Evolutionary conservation across 2,113 vertebrate species (phyloP).

Genomic region (Cebidichthys violaceus): DNA sequence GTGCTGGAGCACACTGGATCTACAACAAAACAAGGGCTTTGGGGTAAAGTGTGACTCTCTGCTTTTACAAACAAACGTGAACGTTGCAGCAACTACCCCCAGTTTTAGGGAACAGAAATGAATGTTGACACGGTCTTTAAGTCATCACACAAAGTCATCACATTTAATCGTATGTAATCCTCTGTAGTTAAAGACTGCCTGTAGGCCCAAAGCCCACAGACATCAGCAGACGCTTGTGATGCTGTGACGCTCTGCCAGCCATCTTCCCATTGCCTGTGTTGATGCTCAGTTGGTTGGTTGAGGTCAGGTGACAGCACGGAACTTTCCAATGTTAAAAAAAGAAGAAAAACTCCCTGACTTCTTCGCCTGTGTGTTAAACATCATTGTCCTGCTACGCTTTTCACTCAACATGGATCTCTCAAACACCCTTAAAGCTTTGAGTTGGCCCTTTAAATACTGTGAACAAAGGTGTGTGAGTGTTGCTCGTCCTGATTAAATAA

Average conservation of each 20-base stretch:
- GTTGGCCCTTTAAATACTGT: not conserved
- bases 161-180: not conserved
- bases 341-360: not conserved
- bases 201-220: not conserved
- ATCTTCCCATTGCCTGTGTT: not conserved
- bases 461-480: not conserved
- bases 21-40: conserved; percentile 10
- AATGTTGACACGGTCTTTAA: not conserved
- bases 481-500: conserved; percentile 22
- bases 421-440: not conserved
- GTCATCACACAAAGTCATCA: not conserved
- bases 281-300: conserved; percentile 5
- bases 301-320: conserved; percentile 1
- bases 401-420: not conserved
- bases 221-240: not conserved
- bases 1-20: not conserved
- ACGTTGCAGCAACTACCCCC: not conserved
- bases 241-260: conserved; percentile 1
- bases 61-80: conserved; percentile 9
- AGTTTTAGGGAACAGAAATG: conserved; percentile 24
- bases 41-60: conserved; percentile 27
- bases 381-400: not conserved
- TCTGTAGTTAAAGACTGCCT: conserved; percentile 1
- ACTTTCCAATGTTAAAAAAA: conserved; percentile 18
- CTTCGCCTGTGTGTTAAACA: not conserved